Percentiles rank a stretch among this genome's conserved stretches.
These are phyloP conservation scores for Cirrhinus mrigala DNA, from an alignment of 2,797 vertebrate species.

Conservation along the genomic window DNA sequence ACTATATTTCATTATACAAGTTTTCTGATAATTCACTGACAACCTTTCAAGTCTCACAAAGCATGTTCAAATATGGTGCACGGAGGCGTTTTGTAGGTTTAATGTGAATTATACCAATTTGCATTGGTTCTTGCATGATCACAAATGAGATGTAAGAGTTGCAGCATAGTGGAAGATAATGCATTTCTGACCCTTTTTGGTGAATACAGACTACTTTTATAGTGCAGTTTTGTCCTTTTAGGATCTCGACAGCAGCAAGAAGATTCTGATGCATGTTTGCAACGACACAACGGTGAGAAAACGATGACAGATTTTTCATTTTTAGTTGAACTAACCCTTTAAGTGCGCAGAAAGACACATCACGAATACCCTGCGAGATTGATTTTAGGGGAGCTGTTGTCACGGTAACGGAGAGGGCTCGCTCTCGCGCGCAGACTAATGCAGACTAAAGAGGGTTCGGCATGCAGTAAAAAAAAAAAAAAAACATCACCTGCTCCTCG, in stretches of 20 bases:
- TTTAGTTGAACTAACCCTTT: conserved; percentile 18
- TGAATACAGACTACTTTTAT: neutral
- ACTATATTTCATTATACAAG: neutral
- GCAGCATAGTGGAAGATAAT: neutral
- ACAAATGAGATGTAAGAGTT: neutral
- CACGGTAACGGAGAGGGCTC: conserved; percentile 46
- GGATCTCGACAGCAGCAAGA: neutral
- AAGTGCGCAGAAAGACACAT: conserved; percentile 30
- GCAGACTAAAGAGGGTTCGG: conserved; percentile 40
- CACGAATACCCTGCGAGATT: conserved; percentile 38
- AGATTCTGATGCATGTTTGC: neutral
- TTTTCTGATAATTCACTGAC: neutral
- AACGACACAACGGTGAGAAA: neutral
- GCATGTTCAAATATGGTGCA: neutral
- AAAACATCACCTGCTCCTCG: conserved; percentile 40
- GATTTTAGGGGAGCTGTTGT: conserved; percentile 57
- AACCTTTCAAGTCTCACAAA: neutral
- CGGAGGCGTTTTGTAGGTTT: neutral
- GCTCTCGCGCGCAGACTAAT: conserved; percentile 16
- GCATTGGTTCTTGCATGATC: neutral
- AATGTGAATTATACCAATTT: neutral
- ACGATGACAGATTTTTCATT: neutral
- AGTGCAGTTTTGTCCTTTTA: neutral
- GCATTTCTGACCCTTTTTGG: neutral
- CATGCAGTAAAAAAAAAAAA: conserved; percentile 28